Evolutionary conservation across 2,113 vertebrate genomes (phyloP), one percentile per base, ranked within the genome.

Genomic region (Rhea americana): DNA sequence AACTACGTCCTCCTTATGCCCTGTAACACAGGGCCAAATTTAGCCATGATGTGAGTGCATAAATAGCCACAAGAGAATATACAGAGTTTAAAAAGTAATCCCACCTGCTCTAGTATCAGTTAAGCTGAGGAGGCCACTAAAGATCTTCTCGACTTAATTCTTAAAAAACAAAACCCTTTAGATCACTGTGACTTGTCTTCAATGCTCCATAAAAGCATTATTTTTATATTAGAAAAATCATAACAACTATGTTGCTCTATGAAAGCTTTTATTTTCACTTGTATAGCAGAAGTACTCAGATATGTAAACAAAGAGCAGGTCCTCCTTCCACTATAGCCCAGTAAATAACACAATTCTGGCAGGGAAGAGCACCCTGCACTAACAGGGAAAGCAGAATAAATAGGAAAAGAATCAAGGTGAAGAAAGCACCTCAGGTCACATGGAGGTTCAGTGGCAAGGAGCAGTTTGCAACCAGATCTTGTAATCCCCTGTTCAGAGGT

Each of bases 1-100:
- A 28, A 8, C 1, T 0, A 51, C 30, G 2, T 0, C 14, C 45
- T 16, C 50, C 12, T 86, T 73, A 59, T 41, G 12, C 67, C 70
- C 21, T 4, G 4, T 28, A 82, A 53, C 48, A 56, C 22, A 53
- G 11, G 55, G 18, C 3, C 43, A 68, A 51, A 76, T 82, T 85
- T 32, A 30, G 17, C 48, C 18, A 58, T 8, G 8, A 50, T 51
- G 82, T 83, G 81, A 75, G 58, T 4, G 19, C 18, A 11, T 21
- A 41, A 20, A 53, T 13, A 45, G 22, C 9, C 37, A n/a, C 43
- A 74, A 41, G 47, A 83, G 4, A 66, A 15, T 14, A 51, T 1
- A 0, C 30, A 7, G 28, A 59, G 12, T 48, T 79, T 78, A 45
- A 53, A 74, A 85, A 35, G 17, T 3, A 2, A 70, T 66, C 71